A percentile compares a stretch with the other conserved stretches of the same genome.
These are phyloP conservation scores for Mugil cephalus DNA, from an alignment of 2,113 vertebrate species.

Conservation along the genomic window DNA sequence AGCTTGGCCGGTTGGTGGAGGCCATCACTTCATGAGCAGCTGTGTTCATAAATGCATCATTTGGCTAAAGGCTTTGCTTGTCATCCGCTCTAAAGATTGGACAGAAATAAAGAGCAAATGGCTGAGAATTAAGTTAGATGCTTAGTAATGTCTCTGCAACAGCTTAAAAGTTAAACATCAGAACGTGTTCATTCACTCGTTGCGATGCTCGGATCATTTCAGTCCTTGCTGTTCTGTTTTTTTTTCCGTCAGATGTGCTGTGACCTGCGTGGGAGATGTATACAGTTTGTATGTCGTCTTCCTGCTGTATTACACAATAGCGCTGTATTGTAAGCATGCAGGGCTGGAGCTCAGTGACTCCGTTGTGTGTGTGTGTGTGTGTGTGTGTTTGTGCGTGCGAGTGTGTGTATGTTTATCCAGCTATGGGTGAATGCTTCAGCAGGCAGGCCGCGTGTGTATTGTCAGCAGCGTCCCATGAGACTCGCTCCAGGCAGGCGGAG, in stretches of 20 bases:
- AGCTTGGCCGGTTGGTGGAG: too few relatives aligned
- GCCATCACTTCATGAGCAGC: too few relatives aligned
- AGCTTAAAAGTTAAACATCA: too few relatives aligned
- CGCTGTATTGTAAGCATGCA: conserved; percentile 6
- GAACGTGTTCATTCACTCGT: neutral
- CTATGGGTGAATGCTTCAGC: conserved; percentile 63
- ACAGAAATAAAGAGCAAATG: neutral
- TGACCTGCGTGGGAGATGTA: conserved; percentile 11
- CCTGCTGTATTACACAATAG: conserved; percentile 18
- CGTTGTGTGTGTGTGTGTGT: conserved; percentile 11
- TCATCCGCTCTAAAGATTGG: neutral
- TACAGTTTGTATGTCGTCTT: neutral
- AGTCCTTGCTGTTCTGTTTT: neutral
- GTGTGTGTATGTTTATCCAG: conserved; percentile 63
- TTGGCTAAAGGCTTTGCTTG: too few relatives aligned
- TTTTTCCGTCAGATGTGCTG: neutral
- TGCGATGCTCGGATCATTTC: neutral
- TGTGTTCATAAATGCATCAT: too few relatives aligned
- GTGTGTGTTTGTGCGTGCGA: too few relatives aligned
- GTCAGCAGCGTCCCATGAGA: conserved; percentile 66
- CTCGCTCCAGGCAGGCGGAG: conserved; percentile 48
- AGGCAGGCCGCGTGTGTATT: conserved; percentile 58
- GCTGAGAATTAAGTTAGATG: neutral
- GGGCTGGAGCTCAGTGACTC: conserved; percentile 28
- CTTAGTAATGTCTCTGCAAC: neutral